Evolutionary conservation across 2,113 vertebrate genomes (phyloP).

Genomic region (Peucedramus taeniatus): DNA sequence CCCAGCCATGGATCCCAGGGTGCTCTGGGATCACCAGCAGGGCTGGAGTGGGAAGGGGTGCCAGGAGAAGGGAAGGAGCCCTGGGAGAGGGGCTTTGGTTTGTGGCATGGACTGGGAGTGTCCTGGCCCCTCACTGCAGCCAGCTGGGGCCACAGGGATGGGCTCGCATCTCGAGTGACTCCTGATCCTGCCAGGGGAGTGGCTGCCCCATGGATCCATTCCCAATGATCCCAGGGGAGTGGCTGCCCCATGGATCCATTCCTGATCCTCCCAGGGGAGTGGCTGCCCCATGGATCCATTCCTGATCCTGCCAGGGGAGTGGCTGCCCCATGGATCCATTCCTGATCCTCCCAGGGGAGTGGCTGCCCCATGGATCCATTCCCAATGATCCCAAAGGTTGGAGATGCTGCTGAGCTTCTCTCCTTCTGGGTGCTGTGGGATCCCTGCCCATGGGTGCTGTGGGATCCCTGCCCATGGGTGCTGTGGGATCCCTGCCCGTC

Average conservation of each 20-base stretch:
- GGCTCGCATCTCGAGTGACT: fast-evolving
- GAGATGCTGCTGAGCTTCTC: not conserved
- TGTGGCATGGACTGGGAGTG: not conserved
- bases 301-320: fast-evolving
- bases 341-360: fast-evolving
- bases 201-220: not conserved
- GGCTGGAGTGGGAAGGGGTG: not conserved
- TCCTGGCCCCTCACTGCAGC: fast-evolving
- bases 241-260: not conserved
- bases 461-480: not conserved
- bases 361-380: not conserved
- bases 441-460: not conserved
- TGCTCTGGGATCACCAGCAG: fast-evolving
- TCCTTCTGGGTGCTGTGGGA: not conserved
- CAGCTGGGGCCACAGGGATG: fast-evolving
- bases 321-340: not conserved
- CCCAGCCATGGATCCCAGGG: fast-evolving
- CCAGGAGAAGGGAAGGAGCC: not conserved
- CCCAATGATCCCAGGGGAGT: not conserved
- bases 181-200: not conserved
- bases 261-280: fast-evolving
- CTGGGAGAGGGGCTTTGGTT: fast-evolving
- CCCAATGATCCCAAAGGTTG: not conserved
- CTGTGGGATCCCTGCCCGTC: not conserved
- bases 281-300: not conserved